phyloP scores from a whole-genome alignment of 2,797 vertebrate genomes.

The Cygnus olor region DNA sequence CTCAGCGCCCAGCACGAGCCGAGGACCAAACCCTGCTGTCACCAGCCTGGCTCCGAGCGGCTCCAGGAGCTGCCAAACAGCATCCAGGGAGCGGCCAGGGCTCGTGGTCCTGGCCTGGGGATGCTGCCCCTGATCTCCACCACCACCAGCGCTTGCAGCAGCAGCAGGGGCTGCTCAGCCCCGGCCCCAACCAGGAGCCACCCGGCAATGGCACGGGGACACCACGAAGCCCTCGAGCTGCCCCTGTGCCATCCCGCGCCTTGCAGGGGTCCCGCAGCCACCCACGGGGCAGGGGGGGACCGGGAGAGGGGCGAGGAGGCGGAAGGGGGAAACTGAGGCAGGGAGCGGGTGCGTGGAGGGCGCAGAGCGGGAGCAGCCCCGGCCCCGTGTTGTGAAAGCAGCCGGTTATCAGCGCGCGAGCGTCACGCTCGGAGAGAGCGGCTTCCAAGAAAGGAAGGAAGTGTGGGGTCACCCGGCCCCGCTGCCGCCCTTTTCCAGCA shows the following conservation, averaged over 20 bases:
- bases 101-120: neutral
- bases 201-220: no score
- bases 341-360: neutral
- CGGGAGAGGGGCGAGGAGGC: fast-evolving
- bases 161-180: neutral
- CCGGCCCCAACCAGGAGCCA: neutral
- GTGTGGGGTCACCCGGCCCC: slow-evolving; percentile 58
- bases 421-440: neutral
- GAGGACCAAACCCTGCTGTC: no score
- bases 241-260: neutral
- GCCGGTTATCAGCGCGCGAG: slow-evolving; percentile 41
- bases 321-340: neutral
- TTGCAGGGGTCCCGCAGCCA: neutral
- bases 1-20: neutral
- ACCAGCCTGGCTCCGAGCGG: neutral
- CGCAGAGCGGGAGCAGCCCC: fast-evolving
- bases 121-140: neutral
- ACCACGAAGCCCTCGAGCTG: fast-evolving
- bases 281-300: neutral
- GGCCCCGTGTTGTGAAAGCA: slow-evolving; percentile 37
- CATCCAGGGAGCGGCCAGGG: neutral
- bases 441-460: slow-evolving; percentile 79
- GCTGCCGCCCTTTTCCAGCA: slow-evolving; percentile 66
- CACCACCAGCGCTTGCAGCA: neutral
- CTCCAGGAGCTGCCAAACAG: neutral